These are phyloP conservation scores for Procambarus clarkii DNA, from an alignment of 1,140 invertebrate genomes.

Conservation along the genomic window DNA sequence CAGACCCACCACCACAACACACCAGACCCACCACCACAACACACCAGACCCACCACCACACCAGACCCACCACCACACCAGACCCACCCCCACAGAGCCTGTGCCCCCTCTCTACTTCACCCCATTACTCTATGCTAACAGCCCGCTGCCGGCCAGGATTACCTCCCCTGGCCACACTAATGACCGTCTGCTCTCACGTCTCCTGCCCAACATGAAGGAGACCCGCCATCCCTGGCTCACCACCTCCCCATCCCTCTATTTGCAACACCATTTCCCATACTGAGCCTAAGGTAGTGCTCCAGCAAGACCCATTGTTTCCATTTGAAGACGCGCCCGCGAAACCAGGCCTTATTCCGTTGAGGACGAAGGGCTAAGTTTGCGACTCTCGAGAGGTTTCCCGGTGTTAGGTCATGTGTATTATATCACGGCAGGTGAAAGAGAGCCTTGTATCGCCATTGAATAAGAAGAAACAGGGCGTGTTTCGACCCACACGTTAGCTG, in stretches of 20 bases:
- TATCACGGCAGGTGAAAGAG: background rate
- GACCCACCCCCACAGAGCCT: background rate
- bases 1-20: too few relatives aligned
- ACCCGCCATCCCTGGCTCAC: background rate
- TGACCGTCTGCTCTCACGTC: constrained; percentile 30
- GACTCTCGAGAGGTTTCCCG: background rate
- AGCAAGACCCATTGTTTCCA: background rate
- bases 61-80: too few relatives aligned
- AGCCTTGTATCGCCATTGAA: too few relatives aligned
- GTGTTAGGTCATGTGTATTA: constrained; percentile 9
- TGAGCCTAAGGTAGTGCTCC: background rate
- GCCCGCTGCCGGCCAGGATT: constrained; percentile 34
- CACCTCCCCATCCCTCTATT: background rate
- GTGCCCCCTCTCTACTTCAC: constrained; percentile 3
- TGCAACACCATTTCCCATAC: background rate
- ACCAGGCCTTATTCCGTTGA: background rate
- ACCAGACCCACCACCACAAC: too few relatives aligned
- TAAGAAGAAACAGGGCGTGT: background rate
- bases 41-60: too few relatives aligned
- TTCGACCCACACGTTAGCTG: background rate
- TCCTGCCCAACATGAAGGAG: constrained; percentile 21
- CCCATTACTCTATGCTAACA: constrained; percentile 44
- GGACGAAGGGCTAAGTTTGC: constrained; percentile 3
- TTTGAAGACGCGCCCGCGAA: background rate
- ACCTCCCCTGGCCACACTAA: constrained; percentile 25